Conservation (phyloP, 2,797 vertebrate genomes). For the Sciaenops ocellatus region DNA sequence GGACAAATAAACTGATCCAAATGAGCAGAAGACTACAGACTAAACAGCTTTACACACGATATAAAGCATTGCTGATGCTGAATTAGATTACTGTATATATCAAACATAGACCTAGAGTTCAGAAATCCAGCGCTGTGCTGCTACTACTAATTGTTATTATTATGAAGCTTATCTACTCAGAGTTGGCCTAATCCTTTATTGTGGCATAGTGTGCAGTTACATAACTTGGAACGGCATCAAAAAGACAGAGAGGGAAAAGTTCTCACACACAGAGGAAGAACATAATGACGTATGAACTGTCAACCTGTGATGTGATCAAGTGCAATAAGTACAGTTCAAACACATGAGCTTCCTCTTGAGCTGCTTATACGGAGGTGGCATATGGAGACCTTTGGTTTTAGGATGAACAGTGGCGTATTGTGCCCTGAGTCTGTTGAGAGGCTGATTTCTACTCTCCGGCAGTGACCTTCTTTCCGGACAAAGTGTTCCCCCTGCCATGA, state of each 20-base stretch:
- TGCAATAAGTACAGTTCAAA: constrained; percentile 55
- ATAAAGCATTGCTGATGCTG: constrained; percentile 26
- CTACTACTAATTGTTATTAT: constrained; percentile 61
- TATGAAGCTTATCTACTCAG: constrained; percentile 75
- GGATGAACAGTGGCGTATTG: constrained; percentile 75
- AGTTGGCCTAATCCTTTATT: constrained; percentile 78
- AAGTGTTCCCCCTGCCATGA: constrained; percentile 71
- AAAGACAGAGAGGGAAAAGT: constrained; percentile 64
- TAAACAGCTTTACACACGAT: constrained; percentile 37
- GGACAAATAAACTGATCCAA: constrained; percentile 46
- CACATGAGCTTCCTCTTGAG: constrained; percentile 42
- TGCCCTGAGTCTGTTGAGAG: constrained; percentile 59
- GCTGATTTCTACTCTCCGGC: constrained; percentile 71
- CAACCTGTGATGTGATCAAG: constrained; percentile 46
- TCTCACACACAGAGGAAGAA: constrained; percentile 67
- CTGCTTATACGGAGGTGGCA: constrained; percentile 45
- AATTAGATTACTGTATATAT: constrained; percentile 31
- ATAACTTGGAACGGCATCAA: constrained; percentile 78
- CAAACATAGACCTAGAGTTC: constrained; percentile 51
- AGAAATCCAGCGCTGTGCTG: constrained; percentile 47
- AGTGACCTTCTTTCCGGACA: constrained; percentile 78
- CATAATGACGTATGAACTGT: constrained; percentile 38
- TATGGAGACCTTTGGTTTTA: constrained; percentile 54
- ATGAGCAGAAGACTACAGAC: constrained; percentile 44
- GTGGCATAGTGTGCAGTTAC: constrained; percentile 77